Base-by-base conservation (phyloP, 2,113 vertebrate species). In the Smithornis capensis region DNA sequence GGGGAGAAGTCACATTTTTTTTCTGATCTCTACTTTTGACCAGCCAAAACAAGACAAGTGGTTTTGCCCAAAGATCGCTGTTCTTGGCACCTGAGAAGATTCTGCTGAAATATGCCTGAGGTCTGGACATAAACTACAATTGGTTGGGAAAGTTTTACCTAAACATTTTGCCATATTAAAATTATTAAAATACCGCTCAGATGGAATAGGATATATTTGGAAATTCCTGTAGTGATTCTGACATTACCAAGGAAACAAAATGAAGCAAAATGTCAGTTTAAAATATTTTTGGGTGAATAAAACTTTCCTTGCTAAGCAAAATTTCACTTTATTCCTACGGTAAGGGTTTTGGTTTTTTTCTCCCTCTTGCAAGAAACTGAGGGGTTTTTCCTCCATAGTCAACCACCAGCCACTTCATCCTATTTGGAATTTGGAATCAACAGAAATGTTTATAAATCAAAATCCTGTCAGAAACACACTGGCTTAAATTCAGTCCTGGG, bases 171-270 rank as follows among this genome's bases (percentile, higher is more conserved):
- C 63, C 45, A 7, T 71, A 80, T 80, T 76, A 64, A 82, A 77
- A 67, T 68, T 38, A 87, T 84, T 83, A 87, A 87, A 91, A 94
- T 65, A 60, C 60, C 33, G 74, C 33, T 94, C 63, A 42, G 37
- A 86, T 89, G 67, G 50, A 94, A 81, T 12, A 11, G 23, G 44
- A 68, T 93, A 84, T 89, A 93, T 92, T 90, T 93, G 86, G 90
- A 94, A 93, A 95, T 78, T 63, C 42, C 47, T 37, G 9, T 49
- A 83, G 40, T 47, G 70, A 44, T 83, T 85, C 55, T 91, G 87
- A 91, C 67, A 91, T 88, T 91, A 87, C 75, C 87, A 91, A 83
- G 71, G 45, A 64, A 90, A 87, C 70, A 95, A 85, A 91, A 68
- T 6, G 16, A 87, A 82, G 47, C 27, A 85, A 87, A 94, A 83